Percentiles rank a stretch among this genome's conserved stretches.
Conservation (phyloP, 2,797 vertebrate species). For the Alauda arvensis region DNA sequence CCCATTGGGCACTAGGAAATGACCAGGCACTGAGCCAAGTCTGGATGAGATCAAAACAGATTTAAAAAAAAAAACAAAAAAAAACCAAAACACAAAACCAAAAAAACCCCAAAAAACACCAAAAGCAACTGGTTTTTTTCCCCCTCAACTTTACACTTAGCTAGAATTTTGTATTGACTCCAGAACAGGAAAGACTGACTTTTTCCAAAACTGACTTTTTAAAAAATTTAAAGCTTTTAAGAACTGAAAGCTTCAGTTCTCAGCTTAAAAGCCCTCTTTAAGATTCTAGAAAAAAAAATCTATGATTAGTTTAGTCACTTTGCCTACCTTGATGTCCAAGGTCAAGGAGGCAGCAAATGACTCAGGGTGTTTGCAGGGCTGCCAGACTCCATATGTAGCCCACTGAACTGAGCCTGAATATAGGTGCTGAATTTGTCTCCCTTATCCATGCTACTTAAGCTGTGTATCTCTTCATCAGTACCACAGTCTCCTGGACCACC, state of each 20-base stretch:
- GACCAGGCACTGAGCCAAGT: neutral
- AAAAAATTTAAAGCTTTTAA: neutral
- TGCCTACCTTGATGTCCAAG: neutral
- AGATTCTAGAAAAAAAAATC: no score
- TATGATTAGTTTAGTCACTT: neutral
- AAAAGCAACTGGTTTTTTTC: rapidly evolving
- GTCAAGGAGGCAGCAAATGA: neutral
- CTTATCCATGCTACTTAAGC: neutral
- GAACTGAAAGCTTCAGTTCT: neutral
- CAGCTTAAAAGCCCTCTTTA: neutral
- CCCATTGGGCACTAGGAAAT: neutral
- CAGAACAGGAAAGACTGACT: neutral
- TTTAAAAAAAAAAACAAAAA: neutral
- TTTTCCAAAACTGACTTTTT: neutral
- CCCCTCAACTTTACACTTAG: neutral
- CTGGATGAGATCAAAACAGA: neutral
- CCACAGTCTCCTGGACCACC: neutral
- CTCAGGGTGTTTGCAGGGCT: neutral
- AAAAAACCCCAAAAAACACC: neutral
- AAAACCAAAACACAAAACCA: neutral
- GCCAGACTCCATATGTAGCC: neutral
- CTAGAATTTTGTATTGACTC: neutral
- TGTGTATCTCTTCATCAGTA: neutral
- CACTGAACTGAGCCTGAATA: neutral
- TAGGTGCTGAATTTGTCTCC: neutral